Evolutionary conservation across 2,113 vertebrate genomes (phyloP).

Genomic region (Coreoperca whiteheadi): DNA sequence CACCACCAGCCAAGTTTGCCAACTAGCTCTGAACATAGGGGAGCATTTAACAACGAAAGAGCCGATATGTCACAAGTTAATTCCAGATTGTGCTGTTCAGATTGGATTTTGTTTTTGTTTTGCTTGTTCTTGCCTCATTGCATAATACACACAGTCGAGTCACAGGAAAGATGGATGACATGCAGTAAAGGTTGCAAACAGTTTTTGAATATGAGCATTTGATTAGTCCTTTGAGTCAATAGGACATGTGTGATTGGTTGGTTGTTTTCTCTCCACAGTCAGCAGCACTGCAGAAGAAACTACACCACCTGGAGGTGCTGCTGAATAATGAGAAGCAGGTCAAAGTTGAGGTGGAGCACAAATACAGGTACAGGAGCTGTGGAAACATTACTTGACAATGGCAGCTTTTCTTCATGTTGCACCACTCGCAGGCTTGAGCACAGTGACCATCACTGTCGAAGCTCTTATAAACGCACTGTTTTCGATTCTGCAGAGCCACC

Average conservation of each 20-base stretch:
- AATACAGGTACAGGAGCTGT: conserved; percentile 72
- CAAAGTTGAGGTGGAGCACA: conserved; percentile 94
- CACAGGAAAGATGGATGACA: background rate
- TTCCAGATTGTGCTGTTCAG: too few relatives aligned
- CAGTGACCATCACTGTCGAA: background rate
- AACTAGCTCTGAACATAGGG: too few relatives aligned
- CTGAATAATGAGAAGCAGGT: conserved; percentile 91
- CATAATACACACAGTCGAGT: background rate
- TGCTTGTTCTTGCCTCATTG: background rate
- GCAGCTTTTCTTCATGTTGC: background rate
- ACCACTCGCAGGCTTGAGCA: background rate
- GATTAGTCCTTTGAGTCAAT: background rate
- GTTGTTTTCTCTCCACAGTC: conserved; percentile 64
- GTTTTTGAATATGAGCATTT: background rate
- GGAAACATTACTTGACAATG: background rate
- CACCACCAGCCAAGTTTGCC: too few relatives aligned
- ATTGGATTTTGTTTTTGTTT: background rate
- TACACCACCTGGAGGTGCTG: conserved; percentile 90
- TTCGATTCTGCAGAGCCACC: conserved; percentile 85
- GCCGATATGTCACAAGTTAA: too few relatives aligned
- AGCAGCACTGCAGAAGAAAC: conserved; percentile 91
- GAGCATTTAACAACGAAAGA: too few relatives aligned
- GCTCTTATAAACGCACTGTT: background rate
- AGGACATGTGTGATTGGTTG: background rate
- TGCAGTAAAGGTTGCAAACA: background rate